Percentiles rank a stretch among this genome's conserved stretches.
phyloP scores from a whole-genome alignment of 2,888 invertebrate species.

The Sminthurides aquaticus region DNA sequence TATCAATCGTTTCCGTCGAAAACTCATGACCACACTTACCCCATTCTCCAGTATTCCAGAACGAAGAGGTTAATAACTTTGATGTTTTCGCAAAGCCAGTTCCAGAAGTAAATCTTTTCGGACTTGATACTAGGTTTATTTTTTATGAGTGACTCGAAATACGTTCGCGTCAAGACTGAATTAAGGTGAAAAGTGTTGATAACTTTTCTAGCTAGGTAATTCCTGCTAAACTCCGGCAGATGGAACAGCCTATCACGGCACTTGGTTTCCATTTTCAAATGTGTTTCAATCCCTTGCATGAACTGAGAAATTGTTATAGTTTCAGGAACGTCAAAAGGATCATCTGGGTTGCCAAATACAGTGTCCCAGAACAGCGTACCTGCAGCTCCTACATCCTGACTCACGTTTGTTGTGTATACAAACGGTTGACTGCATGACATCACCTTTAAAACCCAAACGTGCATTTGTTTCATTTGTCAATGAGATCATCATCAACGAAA shows the following conservation, averaged over 20 bases:
- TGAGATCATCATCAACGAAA: too few species aligned
- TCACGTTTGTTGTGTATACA: slow-evolving; percentile 4
- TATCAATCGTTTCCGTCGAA: too few species aligned
- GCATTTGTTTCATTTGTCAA: too few species aligned
- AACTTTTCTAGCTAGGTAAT: not conserved
- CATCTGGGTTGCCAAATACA: not conserved
- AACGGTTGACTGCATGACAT: slow-evolving; percentile 6
- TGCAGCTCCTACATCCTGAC: not conserved
- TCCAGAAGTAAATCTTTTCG: not conserved
- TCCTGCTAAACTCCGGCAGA: not conserved
- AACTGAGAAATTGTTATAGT: not conserved
- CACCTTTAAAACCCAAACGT: too few species aligned
- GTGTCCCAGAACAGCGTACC: slow-evolving; percentile 9
- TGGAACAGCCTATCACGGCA: too few species aligned
- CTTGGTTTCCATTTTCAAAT: not conserved
- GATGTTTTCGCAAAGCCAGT: slow-evolving; percentile 3
- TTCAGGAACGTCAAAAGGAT: not conserved
- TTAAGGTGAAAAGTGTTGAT: not conserved
- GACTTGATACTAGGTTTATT: not conserved
- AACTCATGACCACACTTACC: not conserved
- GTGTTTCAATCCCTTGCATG: not conserved
- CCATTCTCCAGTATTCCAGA: not conserved
- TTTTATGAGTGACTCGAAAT: not conserved
- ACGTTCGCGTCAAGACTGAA: not conserved
- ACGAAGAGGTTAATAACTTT: slow-evolving; percentile 2